Evolutionary conservation across 2,888 invertebrate species (phyloP), one percentile per base, ranked within the genome.

Genomic region (Pachycephus smyrnensis): DNA sequence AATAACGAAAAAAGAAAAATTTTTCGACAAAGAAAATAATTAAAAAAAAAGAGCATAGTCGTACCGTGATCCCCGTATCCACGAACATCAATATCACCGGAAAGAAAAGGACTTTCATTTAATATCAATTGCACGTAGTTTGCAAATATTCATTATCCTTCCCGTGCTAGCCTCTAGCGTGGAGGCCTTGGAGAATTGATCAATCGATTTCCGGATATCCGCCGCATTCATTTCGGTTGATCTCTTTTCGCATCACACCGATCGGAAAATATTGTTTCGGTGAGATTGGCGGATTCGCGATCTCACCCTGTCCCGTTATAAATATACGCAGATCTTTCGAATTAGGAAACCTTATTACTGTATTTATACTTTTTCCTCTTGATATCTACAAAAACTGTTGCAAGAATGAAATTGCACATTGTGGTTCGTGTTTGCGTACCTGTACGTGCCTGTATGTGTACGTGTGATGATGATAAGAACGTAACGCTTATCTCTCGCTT

Each of bases 101-200:
- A 23, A 55, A 23, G 4, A 55, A 55, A 55, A 55, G 2, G 55
- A 55, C 6, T 55, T 23, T 55, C 23, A 23, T 23, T 55, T 55
- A 55, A 55, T 55, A 71, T 33, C 71, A 33, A 71, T 71, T 71
- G 71, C 71, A 71, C 71, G 31, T 71, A 33, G 12, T 12, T 71
- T 9, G 31, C 71, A 33, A 71, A 71, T 11, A 82, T 82, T 73
- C 85, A 83, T 82, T 85, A 82, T 81, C 82, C 80, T 83, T 81
- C 80, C 78, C 55, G 75, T 73, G 76, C 75, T 78, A 81, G 80
- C 32, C 32, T 71, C 71, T 32, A 9, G 33, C 32, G 12, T 9
- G 9, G 0, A 55, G 2, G 23, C 9, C 9, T 23, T 55, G 55
- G 55, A 55, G 23, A 23, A 9, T 55, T 3, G 55, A 55, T 55